Evolutionary conservation across 2,888 invertebrate genomes (phyloP).

Genomic region (Tanaodytes sp.): DNA sequence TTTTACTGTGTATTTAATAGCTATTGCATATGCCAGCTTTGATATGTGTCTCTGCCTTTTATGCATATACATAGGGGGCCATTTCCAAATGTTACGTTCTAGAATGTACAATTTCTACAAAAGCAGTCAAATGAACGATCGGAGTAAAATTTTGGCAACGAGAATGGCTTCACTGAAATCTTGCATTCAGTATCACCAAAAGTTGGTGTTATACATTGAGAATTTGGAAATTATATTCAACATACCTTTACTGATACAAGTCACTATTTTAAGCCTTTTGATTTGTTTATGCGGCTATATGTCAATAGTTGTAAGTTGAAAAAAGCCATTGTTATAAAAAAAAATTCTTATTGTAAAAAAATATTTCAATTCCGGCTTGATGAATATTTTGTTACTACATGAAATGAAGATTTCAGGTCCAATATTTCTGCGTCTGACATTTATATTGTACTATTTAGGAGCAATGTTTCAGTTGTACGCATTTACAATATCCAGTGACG

Average conservation of each 20-base stretch:
- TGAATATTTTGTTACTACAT: too few relatives aligned
- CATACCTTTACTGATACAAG: constrained; percentile 21
- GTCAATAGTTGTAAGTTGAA: constrained; percentile 24
- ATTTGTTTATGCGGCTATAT: constrained; percentile 33
- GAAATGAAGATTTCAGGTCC: constrained; percentile 17
- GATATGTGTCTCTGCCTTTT: constrained; percentile 24
- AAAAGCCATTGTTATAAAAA: neutral
- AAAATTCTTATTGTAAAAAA: too few relatives aligned
- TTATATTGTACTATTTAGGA: constrained; percentile 17
- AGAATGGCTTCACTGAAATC: neutral
- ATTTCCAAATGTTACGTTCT: constrained; percentile 23
- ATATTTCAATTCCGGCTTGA: too few relatives aligned
- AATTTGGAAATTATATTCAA: constrained; percentile 30
- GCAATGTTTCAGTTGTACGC: constrained; percentile 26
- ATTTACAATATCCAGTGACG: constrained; percentile 16
- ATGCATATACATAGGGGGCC: constrained; percentile 17
- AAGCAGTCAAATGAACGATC: neutral
- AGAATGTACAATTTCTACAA: neutral
- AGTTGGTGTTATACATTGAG: constrained; percentile 15
- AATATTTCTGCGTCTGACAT: constrained; percentile 19
- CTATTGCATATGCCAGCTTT: constrained; percentile 21
- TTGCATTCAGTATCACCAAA: constrained; percentile 23
- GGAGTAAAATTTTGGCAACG: neutral
- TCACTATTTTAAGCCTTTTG: constrained; percentile 21
- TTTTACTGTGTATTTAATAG: constrained; percentile 23